Evolutionary conservation across 2,113 vertebrate genomes (phyloP), one percentile per base, ranked within the genome.

Genomic region (Callospermophilus lateralis): DNA sequence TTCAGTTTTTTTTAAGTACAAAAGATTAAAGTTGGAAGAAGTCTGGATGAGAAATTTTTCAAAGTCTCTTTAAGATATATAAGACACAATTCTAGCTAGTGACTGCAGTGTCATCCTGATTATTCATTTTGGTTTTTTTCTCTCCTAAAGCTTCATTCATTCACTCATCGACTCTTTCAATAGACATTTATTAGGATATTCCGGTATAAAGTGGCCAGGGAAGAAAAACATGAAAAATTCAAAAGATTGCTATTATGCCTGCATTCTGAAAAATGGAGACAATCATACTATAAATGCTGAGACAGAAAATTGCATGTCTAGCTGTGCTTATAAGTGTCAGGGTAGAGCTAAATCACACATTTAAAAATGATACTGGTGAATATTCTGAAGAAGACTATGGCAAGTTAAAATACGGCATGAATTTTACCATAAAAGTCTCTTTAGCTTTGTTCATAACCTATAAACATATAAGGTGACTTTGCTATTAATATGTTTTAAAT

Each of bases 171-270:
- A 63, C 5, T 12, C 39, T 77, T 81, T 89, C n/a, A 74, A 55
- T n/a, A 90, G 20, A 61, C 24, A 48, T 68, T 92, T 88, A 83
- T 70, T 68, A 89, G 20, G 39, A 48, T n/a, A 80, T 55, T 65
- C 12, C 84, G 17, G 26, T 65, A 80, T 37, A 72, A 88, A 93
- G 37, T 22, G 24, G 32, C 48, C 16, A 91, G 7, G 15, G 53
- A 26, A 37, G 30, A 96, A 76, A 97, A 70, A 76, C 4, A 84
- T 65, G 58, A 63, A 63, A 83, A 58, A 83, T 86, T 65, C 63
- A 77, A 65, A 15, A 55, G 63, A 12, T 76, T 89, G 13, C 30
- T 48, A 76, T 77, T 85, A 68, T 77, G 22, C 8, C 19, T 45
- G 11, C 1, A 12, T 51, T 92, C 67, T 61, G 39, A 37, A 80